A percentile compares a stretch with the other conserved stretches of the same genome.
Evolutionary conservation across 2,797 vertebrate genomes (phyloP).

Genomic region (Eremophila alpestris): DNA sequence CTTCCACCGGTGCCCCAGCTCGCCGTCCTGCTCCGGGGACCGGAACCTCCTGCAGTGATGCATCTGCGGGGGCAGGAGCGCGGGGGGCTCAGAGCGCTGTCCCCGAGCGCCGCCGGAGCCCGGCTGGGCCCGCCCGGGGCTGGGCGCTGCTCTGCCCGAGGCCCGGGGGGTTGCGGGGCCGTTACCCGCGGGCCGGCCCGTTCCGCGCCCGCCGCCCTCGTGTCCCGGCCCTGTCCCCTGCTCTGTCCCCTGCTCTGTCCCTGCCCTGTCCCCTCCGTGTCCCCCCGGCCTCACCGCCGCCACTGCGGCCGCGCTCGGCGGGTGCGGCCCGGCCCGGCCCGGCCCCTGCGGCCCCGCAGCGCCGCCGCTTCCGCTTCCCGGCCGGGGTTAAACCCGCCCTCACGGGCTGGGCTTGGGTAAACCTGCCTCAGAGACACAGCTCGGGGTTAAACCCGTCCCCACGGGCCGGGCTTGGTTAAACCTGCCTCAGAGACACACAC

Average conservation of each 20-base stretch:
- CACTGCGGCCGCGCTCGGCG: not conserved
- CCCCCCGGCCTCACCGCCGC: not conserved
- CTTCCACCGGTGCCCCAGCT: slow-evolving; percentile 76
- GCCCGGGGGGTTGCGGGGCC: not conserved
- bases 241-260: not conserved
- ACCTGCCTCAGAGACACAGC: not conserved
- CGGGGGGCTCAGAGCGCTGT: rapidly evolving
- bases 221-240: not conserved
- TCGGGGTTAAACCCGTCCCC: not conserved
- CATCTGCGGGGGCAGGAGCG: slow-evolving; percentile 64
- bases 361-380: not conserved
- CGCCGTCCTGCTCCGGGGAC: slow-evolving; percentile 75
- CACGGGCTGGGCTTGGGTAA: not conserved
- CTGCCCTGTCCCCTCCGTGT: not conserved
- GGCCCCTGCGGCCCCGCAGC: not conserved
- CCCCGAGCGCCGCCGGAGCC: not conserved
- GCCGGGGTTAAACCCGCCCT: not conserved
- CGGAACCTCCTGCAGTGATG: slow-evolving; percentile 78
- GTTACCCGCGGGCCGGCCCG: not conserved
- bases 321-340: not conserved
- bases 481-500: not conserved
- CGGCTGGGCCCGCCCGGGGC: too few relatives aligned
- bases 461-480: too few relatives aligned
- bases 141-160: too few relatives aligned
- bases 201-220: not conserved